A percentile compares a stretch with the other conserved stretches of the same genome.
These are phyloP conservation scores for Philaenus spumarius DNA, from an alignment of 1,140 invertebrate species.

Conservation along the genomic window DNA sequence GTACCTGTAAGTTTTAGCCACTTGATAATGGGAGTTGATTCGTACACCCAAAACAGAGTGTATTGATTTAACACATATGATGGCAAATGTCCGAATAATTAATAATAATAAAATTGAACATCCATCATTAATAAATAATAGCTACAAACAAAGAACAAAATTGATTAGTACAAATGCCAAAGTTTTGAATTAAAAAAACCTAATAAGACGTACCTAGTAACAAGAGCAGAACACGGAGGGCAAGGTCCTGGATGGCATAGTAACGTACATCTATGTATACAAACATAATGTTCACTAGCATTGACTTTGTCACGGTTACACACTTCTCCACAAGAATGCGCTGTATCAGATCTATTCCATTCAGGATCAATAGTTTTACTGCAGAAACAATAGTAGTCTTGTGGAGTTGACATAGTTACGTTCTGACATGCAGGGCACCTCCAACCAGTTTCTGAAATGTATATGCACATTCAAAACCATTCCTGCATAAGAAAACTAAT, in stretches of 20 bases:
- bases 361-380: conserved; percentile 62
- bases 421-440: conserved; percentile 89
- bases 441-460: conserved; percentile 65
- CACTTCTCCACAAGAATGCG: conserved; percentile 84
- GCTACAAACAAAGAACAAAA: no score
- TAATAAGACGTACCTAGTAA: conserved; percentile 41
- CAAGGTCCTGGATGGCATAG: conserved; percentile 89
- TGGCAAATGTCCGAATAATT: no score
- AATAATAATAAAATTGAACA: no score
- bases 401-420: conserved; percentile 55
- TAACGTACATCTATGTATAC: conserved; percentile 76
- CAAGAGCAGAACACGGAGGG: conserved; percentile 52
- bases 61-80: no score
- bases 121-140: no score
- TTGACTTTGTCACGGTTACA: conserved; percentile 58
- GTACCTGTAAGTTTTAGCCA: no score
- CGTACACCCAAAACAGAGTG: no score
- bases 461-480: conserved; percentile 5
- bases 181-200: no score
- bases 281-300: conserved; percentile 38
- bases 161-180: no score
- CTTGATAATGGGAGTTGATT: no score
- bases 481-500: no score
- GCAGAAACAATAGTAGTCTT: conserved; percentile 77
- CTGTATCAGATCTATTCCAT: conserved; percentile 63